Base-by-base conservation (phyloP, 1,140 invertebrate genomes). In the Drosophila ogumai region DNA sequence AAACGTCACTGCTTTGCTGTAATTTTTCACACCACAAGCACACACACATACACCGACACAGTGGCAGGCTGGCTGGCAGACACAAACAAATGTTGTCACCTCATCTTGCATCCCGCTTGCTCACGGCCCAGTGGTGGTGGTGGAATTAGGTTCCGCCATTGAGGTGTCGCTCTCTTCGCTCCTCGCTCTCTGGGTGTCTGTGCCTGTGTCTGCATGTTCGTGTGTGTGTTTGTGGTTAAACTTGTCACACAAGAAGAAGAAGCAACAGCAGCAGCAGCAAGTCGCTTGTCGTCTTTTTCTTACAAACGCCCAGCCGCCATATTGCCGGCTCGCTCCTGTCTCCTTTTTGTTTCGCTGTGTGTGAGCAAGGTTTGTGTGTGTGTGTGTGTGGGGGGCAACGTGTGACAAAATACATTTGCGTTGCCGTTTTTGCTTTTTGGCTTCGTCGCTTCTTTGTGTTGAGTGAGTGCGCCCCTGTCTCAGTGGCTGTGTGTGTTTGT, bases 391-490 rank as follows among this genome's bases (percentile, higher is more conserved):
- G 55, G 19, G 65, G 36, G 66, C 58, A 84, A 88, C 85, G 85
- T 90, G 85, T 90, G 85, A 90, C 85, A 90, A 90, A 88, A 88
- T 88, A 88, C 85, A 90, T 88, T 88, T 85, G 86, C 78, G 81
- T 86, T 86, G 82, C 77, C 81, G 82, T 85, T 85, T 84, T 85
- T 85, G 82, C 71, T 79, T 75, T 77, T 81, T 76, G 77, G 74
- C 75, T 68, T 74, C 60, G 52, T 38, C 52, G 72, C 69, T 86
- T 79, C 71, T 79, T 78, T 74, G 79, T 84, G 71, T 73, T 58
- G 60, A 55, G 36, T 40, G 40, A 44, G 44, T 76, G 46, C 28
- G 44, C 34, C 7, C 13, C 19, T 55, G 31, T 12, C 12, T 54
- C 17, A 44, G 67, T 56, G 40, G 38, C n/a, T 58, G 54, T 64